Conservation (phyloP, 2,888 invertebrate genomes). For the Agapostemon virescens region DNA sequence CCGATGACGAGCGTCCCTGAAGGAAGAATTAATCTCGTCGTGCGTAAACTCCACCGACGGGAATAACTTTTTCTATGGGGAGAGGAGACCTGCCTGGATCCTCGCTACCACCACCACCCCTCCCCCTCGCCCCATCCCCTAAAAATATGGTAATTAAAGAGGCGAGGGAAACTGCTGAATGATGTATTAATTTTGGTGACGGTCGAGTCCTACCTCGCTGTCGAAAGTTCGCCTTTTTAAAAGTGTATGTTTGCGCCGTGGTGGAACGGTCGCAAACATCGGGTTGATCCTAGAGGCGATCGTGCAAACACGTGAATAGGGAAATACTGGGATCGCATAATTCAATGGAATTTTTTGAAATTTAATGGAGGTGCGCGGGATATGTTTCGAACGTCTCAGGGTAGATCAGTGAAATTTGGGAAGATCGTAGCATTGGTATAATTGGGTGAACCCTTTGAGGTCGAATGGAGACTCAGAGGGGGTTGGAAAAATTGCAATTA, state of each 20-base stretch:
- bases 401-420: too few species aligned
- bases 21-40: constrained; percentile 29
- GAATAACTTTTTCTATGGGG: background rate
- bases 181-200: background rate
- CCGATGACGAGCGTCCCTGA: constrained; percentile 14
- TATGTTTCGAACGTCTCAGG: too few species aligned
- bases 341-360: too few species aligned
- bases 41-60: background rate
- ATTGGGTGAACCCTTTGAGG: too few species aligned
- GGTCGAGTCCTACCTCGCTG: background rate
- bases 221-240: background rate
- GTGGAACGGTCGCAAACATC: background rate
- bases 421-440: too few species aligned
- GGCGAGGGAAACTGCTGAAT: background rate
- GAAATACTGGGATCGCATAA: background rate
- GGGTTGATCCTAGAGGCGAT: background rate
- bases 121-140: fast-evolving
- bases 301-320: background rate
- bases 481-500: too few species aligned
- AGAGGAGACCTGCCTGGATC: background rate
- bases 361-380: too few species aligned
- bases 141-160: constrained; percentile 2
- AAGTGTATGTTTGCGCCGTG: background rate
- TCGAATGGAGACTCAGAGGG: too few species aligned
- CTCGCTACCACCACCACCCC: too few species aligned